Evolutionary conservation across 2,113 vertebrate genomes (phyloP).

Genomic region (Mionectes macconnelli): DNA sequence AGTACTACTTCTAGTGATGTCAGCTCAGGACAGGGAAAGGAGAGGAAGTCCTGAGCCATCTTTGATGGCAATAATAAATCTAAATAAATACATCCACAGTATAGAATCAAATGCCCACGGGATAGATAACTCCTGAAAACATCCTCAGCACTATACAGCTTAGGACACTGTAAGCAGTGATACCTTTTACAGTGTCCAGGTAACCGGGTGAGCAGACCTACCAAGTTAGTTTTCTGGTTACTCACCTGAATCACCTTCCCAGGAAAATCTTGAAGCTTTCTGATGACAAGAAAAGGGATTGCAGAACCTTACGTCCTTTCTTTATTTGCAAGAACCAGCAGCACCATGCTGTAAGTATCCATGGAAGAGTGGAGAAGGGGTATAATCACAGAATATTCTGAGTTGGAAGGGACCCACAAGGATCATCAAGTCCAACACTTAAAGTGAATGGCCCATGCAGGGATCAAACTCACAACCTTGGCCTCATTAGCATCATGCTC

Average conservation of each 20-base stretch:
- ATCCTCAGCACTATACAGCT: not conserved
- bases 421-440: too few species aligned
- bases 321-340: not conserved
- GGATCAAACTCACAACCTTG: too few species aligned
- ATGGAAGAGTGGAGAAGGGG: not conserved
- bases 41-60: not conserved
- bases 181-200: not conserved
- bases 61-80: not conserved
- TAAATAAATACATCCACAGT: not conserved
- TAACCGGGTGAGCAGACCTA: not conserved
- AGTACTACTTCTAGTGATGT: conserved; percentile 15
- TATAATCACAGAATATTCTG: not conserved
- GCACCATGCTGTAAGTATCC: not conserved
- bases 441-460: too few species aligned
- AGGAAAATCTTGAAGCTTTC: not conserved
- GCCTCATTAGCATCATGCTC: too few species aligned
- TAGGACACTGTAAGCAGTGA: not conserved
- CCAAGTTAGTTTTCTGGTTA: not conserved
- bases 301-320: not conserved
- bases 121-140: not conserved
- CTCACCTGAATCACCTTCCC: not conserved
- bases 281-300: not conserved
- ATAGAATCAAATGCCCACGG: not conserved
- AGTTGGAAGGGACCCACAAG: too few species aligned
- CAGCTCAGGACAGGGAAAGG: conserved; percentile 10